These are phyloP conservation scores for Melanotaenia maccullochi DNA, from an alignment of 2,797 vertebrate species.

Conservation along the genomic window DNA sequence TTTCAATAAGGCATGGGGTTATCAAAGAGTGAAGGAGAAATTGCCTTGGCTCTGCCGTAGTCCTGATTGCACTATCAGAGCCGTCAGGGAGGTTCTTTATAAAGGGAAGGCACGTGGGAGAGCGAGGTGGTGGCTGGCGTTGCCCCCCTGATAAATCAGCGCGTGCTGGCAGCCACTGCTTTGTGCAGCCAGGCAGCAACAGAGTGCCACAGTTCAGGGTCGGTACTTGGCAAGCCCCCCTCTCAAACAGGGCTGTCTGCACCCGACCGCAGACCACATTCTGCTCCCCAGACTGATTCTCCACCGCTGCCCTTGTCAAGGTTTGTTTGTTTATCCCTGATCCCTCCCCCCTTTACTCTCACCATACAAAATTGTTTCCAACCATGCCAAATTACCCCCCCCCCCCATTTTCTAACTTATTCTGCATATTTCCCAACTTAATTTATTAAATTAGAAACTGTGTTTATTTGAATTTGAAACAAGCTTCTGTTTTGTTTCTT, in stretches of 20 bases:
- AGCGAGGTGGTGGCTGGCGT: constrained; percentile 81
- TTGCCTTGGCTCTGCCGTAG: constrained; percentile 87
- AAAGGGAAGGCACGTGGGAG: constrained; percentile 83
- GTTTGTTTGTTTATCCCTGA: constrained; percentile 82
- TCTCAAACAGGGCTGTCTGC: constrained; percentile 71
- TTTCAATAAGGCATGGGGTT: constrained; percentile 83
- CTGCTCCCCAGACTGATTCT: constrained; percentile 67
- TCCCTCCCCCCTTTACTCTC: constrained; percentile 53
- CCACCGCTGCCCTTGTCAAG: constrained; percentile 79
- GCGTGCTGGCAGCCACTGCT: constrained; percentile 77
- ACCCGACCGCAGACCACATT: constrained; percentile 73
- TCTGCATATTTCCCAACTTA: constrained; percentile 78
- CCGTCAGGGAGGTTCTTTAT: constrained; percentile 87
- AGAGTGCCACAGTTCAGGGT: constrained; percentile 80
- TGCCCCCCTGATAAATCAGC: constrained; percentile 87
- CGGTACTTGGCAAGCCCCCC: constrained; percentile 79
- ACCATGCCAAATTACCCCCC: constrained; percentile 71
- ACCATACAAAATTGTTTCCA: constrained; percentile 63
- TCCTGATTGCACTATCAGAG: constrained; percentile 89
- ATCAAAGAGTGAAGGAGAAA: constrained; percentile 88
- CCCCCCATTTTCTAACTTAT: constrained; percentile 71
- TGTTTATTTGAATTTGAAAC: constrained; percentile 60
- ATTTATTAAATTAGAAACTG: constrained; percentile 75
- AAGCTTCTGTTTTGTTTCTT: constrained; percentile 56
- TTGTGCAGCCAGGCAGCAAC: constrained; percentile 81